Evolutionary conservation across 1,140 invertebrate genomes (phyloP).

Genomic region (Ruditapes philippinarum): DNA sequence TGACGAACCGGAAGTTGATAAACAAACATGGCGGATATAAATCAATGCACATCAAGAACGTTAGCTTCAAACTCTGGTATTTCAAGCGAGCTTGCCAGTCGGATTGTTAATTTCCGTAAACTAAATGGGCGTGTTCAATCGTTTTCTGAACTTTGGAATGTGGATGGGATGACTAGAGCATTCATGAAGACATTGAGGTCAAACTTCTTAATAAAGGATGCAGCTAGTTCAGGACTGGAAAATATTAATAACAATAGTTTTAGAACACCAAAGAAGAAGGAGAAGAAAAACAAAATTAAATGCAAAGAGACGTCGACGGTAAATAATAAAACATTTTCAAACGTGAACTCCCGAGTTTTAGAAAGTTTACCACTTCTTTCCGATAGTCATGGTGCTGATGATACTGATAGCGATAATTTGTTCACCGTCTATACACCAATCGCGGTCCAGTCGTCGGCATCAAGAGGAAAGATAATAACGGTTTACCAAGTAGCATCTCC

Average conservation of each 20-base stretch:
- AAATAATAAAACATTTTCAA: neutral
- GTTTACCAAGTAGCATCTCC: neutral
- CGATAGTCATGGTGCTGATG: neutral
- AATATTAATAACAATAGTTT: neutral
- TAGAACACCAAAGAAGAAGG: neutral
- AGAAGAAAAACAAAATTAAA: neutral
- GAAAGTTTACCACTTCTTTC: neutral
- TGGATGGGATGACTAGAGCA: neutral
- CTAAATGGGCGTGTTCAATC: neutral
- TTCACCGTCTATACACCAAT: neutral
- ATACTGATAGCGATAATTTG: neutral
- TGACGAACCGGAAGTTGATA: neutral
- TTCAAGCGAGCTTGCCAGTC: neutral
- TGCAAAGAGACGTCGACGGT: neutral
- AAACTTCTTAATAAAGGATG: neutral
- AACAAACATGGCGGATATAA: slow-evolving; percentile 11
- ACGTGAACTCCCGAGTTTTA: neutral
- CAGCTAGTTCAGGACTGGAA: neutral
- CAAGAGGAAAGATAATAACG: neutral
- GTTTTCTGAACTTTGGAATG: neutral
- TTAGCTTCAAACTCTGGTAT: neutral
- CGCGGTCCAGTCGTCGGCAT: neutral
- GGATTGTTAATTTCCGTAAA: neutral
- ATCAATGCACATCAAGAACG: neutral
- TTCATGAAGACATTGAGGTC: neutral